Percentiles rank a stretch among this genome's conserved stretches.
Conservation (phyloP, 2,888 invertebrate genomes). For the Sesia apiformis region DNA sequence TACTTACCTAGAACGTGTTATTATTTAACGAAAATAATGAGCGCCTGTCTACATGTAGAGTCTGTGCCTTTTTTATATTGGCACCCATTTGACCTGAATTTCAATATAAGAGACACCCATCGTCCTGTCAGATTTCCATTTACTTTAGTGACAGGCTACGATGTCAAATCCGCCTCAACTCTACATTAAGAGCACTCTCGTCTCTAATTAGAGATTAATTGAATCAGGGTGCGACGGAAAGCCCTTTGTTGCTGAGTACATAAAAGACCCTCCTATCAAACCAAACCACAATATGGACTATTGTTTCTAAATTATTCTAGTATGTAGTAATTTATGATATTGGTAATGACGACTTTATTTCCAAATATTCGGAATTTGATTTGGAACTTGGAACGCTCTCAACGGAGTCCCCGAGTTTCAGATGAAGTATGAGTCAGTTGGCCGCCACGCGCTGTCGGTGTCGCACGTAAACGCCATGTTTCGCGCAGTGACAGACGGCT, state of each 20-base stretch:
- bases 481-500: conserved; percentile 59
- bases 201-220: conserved; percentile 69
- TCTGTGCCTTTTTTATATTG: conserved; percentile 1
- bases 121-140: conserved; percentile 62
- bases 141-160: conserved; percentile 51
- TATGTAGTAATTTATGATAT: background rate
- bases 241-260: conserved; percentile 41
- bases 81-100: conserved; percentile 41
- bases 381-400: conserved; percentile 26
- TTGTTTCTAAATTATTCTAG: background rate
- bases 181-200: conserved; percentile 68
- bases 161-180: conserved; percentile 59
- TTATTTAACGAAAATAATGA: too few relatives aligned
- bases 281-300: conserved; percentile 12
- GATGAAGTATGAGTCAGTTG: conserved; percentile 37
- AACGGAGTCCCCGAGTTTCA: conserved; percentile 17
- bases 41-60: too few relatives aligned
- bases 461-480: conserved; percentile 59
- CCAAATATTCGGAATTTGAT: conserved; percentile 9
- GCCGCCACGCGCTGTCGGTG: conserved; percentile 51
- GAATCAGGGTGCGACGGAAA: conserved; percentile 50
- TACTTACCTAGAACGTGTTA: too few relatives aligned
- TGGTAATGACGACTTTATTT: background rate
- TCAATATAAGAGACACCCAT: conserved; percentile 32
- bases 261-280: conserved; percentile 21